These are phyloP conservation scores for Cephus rjabovi DNA, from an alignment of 2,888 invertebrate genomes.

Conservation along the genomic window DNA sequence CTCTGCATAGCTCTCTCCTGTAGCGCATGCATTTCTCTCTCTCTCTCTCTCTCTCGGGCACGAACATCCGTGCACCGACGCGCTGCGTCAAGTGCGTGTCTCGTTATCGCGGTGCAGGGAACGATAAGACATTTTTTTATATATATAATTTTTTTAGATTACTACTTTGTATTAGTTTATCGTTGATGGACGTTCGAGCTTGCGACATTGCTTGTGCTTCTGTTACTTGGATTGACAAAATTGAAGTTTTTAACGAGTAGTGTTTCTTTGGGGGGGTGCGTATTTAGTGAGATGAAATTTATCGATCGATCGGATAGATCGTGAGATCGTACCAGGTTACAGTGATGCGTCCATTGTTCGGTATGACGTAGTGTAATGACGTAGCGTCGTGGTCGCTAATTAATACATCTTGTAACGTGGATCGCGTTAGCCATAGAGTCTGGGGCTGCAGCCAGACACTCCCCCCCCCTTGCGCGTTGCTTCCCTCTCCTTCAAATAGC, in stretches of 20 bases:
- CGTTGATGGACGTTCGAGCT: not conserved
- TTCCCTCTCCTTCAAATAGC: constrained; percentile 47
- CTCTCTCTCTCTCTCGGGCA: constrained; percentile 37
- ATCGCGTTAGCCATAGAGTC: constrained; percentile 39
- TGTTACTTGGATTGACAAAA: no score
- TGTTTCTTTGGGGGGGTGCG: not conserved
- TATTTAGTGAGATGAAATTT: not conserved
- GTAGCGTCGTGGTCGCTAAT: constrained; percentile 39
- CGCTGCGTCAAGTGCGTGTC: constrained; percentile 45
- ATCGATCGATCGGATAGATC: not conserved
- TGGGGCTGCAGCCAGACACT: constrained; percentile 48
- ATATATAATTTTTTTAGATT: not conserved
- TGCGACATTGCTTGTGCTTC: no score
- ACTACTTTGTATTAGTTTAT: not conserved
- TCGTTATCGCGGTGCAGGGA: constrained; percentile 34
- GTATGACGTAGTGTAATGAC: not conserved
- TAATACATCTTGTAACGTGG: constrained; percentile 50
- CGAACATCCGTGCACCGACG: constrained; percentile 38
- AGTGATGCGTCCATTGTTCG: not conserved
- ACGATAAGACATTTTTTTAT: constrained; percentile 38
- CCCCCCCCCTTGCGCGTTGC: constrained; percentile 34
- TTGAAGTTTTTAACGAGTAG: not conserved
- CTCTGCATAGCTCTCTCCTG: not conserved
- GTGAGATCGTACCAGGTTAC: not conserved
- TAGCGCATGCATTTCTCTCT: constrained; percentile 37